A percentile compares a stretch with the other conserved stretches of the same genome.
phyloP scores from a whole-genome alignment of 2,888 invertebrate species.

The Caenorhabditis macrosperma region DNA sequence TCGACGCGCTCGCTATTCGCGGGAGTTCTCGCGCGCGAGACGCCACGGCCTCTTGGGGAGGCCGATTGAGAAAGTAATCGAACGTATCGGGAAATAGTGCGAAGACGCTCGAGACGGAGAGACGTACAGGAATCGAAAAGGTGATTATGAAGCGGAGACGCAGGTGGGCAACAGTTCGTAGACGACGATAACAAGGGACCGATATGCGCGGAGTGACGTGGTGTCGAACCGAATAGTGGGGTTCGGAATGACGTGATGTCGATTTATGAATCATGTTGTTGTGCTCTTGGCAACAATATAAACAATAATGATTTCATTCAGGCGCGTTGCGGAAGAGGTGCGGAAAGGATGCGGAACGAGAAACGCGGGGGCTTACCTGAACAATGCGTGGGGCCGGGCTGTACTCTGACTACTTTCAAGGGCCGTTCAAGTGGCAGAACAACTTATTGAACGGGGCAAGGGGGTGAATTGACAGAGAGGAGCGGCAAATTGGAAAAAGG shows the following conservation, averaged over 20 bases:
- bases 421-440: conserved; percentile 36
- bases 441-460: conserved; percentile 1
- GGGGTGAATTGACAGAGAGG: neutral
- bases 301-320: neutral
- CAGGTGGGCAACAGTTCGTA: conserved; percentile 25
- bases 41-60: conserved; percentile 33
- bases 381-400: neutral
- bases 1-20: conserved; percentile 3
- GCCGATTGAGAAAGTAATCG: conserved; percentile 49
- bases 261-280: no score
- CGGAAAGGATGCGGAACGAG: neutral
- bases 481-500: neutral
- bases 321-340: neutral
- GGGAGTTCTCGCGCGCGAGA: conserved; percentile 31
- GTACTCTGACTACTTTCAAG: conserved; percentile 8
- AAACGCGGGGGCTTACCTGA: conserved; percentile 10
- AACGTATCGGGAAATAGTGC: conserved; percentile 18
- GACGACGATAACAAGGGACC: no score
- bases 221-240: no score
- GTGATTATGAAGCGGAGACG: neutral
- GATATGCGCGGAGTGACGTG: no score
- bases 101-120: neutral
- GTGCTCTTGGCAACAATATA: conserved; percentile 27
- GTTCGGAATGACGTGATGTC: neutral
- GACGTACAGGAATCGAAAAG: neutral